Evolutionary conservation across 2,888 invertebrate genomes (phyloP).

Genomic region (Cephus runcator): DNA sequence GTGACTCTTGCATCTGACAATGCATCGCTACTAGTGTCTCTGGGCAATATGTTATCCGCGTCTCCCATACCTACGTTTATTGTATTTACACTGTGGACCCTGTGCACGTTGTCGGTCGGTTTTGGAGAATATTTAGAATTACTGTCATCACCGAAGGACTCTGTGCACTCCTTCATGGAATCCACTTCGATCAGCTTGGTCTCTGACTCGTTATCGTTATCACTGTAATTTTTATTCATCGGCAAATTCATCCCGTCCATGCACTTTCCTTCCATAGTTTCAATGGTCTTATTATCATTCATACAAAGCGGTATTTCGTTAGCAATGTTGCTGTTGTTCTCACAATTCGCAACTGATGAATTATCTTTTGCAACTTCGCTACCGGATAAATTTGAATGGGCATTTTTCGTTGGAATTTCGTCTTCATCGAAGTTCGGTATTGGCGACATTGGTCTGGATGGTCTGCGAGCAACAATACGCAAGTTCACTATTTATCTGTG

Average conservation of each 20-base stretch:
- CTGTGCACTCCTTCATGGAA: slow-evolving; percentile 37
- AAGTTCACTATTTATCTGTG: background rate
- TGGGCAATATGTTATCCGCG: slow-evolving; percentile 69
- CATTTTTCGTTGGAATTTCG: slow-evolving; percentile 46
- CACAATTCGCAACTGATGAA: slow-evolving; percentile 22
- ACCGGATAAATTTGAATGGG: slow-evolving; percentile 39
- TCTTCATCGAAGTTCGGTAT: slow-evolving; percentile 73
- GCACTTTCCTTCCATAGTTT: slow-evolving; percentile 58
- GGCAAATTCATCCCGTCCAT: slow-evolving; percentile 42
- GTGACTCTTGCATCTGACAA: slow-evolving; percentile 70
- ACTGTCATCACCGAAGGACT: slow-evolving; percentile 31
- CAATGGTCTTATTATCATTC: slow-evolving; percentile 54
- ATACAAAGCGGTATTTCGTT: slow-evolving; percentile 43
- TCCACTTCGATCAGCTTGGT: slow-evolving; percentile 53
- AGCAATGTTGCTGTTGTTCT: slow-evolving; percentile 38
- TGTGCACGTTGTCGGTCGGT: slow-evolving; percentile 49
- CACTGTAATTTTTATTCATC: slow-evolving; percentile 46
- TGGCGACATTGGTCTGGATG: slow-evolving; percentile 78
- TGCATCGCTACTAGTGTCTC: slow-evolving; percentile 77
- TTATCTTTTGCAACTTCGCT: slow-evolving; percentile 28
- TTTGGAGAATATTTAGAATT: slow-evolving; percentile 42
- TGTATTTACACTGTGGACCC: slow-evolving; percentile 57
- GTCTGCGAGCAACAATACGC: slow-evolving; percentile 60
- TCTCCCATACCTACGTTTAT: slow-evolving; percentile 59
- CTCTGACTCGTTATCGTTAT: slow-evolving; percentile 36